A percentile compares a stretch with the other conserved stretches of the same genome.
Conservation (phyloP, 2,888 invertebrate genomes). For the Globia sparganii region DNA sequence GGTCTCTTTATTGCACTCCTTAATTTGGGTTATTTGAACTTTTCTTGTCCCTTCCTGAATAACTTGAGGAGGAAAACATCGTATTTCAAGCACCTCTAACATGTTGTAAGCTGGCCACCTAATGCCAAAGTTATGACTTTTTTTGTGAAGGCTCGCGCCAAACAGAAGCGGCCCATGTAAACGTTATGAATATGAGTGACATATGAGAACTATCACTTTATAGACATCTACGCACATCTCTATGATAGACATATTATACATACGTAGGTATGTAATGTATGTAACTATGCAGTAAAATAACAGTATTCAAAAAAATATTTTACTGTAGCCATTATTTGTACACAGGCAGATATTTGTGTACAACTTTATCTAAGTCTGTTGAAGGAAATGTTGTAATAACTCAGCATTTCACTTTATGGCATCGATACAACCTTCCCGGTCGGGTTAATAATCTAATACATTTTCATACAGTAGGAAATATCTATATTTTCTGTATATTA, state of each 20-base stretch:
- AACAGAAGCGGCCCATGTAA: conserved; percentile 37
- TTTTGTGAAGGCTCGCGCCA: conserved; percentile 56
- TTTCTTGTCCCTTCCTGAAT: conserved; percentile 81
- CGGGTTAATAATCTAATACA: conserved; percentile 61
- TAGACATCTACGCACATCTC: conserved; percentile 17
- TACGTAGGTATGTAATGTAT: background rate
- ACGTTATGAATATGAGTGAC: conserved; percentile 42
- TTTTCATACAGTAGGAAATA: conserved; percentile 67
- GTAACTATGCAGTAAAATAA: background rate
- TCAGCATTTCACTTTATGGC: conserved; percentile 4
- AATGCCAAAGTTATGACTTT: conserved; percentile 73
- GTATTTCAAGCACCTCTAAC: conserved; percentile 74
- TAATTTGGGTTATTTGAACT: conserved; percentile 86
- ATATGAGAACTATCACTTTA: conserved; percentile 18
- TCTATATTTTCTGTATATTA: conserved; percentile 79
- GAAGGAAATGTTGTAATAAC: conserved; percentile 18
- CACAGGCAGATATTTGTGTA: background rate
- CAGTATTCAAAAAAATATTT: background rate
- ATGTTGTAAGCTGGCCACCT: conserved; percentile 65
- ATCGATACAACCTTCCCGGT: conserved; percentile 48
- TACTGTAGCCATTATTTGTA: too few relatives aligned
- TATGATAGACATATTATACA: background rate
- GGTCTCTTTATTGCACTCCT: conserved; percentile 85
- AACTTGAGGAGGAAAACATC: conserved; percentile 75
- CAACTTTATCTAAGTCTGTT: background rate